Evolutionary conservation across 2,888 invertebrate species (phyloP).

Genomic region (Oxyscelio sp.): DNA sequence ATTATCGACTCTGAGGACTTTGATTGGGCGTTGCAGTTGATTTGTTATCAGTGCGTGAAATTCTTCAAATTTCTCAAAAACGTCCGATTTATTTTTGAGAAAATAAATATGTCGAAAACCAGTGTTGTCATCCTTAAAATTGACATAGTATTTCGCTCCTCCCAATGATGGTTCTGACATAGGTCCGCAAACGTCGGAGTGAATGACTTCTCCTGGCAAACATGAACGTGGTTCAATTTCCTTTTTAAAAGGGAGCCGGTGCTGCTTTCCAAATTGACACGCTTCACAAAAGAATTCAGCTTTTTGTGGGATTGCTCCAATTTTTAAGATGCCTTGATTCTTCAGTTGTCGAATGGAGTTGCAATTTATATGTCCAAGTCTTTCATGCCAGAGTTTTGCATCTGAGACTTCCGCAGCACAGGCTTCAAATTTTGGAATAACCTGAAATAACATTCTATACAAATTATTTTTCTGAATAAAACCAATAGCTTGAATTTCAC

Average conservation of each 20-base stretch:
- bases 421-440: too few relatives aligned
- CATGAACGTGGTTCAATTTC: not conserved
- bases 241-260: conserved; percentile 9
- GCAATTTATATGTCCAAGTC: conserved; percentile 8
- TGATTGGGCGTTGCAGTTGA: conserved; percentile 45
- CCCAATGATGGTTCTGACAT: too few relatives aligned
- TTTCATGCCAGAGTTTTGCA: conserved; percentile 8
- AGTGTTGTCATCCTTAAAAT: conserved; percentile 67
- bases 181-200: too few relatives aligned
- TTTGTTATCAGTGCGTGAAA: conserved; percentile 32
- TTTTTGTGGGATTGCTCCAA: not conserved
- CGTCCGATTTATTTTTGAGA: too few relatives aligned
- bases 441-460: too few relatives aligned
- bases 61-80: conserved; percentile 33
- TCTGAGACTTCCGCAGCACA: not conserved
- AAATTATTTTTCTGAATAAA: too few relatives aligned
- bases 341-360: not conserved
- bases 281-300: conserved; percentile 15
- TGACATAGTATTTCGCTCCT: conserved; percentile 3
- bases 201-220: conserved; percentile 10
- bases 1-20: conserved; percentile 61
- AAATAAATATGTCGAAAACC: conserved; percentile 57
- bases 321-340: not conserved
- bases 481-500: too few relatives aligned
- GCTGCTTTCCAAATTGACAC: conserved; percentile 14